Evolutionary conservation across 2,113 vertebrate genomes (phyloP), one percentile per base, ranked within the genome.

Genomic region (Tonatia bakeri): DNA sequence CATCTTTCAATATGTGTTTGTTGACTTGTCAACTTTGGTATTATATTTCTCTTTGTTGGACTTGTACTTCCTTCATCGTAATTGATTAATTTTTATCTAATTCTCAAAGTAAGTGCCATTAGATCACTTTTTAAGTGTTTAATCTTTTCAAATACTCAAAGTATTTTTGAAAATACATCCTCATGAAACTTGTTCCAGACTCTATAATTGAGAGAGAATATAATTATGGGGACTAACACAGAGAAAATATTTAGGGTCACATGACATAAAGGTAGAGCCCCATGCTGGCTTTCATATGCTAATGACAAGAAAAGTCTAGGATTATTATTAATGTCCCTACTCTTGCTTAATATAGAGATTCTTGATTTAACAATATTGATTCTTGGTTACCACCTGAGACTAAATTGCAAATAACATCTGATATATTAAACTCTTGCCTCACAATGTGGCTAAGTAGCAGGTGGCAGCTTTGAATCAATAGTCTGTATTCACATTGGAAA

Each of bases 351-450:
- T 85, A 75, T 0, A 70, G 87, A 95, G 91, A 75, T 64, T 40
- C 86, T 79, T 92, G 90, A 96, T 87, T 96, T 93, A 92, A 82
- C 47, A 47, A 12, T 87, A 96, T 97, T n/a, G 92, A 96, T 95
- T 85, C 92, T 75, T 24, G 43, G 61, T 47, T 43, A 36, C 94
- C 93, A 72, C 82, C 96, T 90, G 93, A 96, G 95, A 92, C 65
- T 83, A 56, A 94, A 65, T 3, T 54, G 92, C 90, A 92, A 92
- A 91, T 85, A 76, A 13, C 84, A 43, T 88, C 75, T 94, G 80
- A 93, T 82, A 40, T 54, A 93, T 94, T 73, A 96, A 94, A 76
- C 79, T 56, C 28, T 81, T 88, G 70, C 59, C 47, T 94, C 33
- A 77, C 17, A 0, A 2, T 0, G 5, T 69, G 47, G 47, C 79